A percentile compares a stretch with the other conserved stretches of the same genome.
Conservation (phyloP, 2,797 vertebrate genomes). For the Arctocebus calabarensis region DNA sequence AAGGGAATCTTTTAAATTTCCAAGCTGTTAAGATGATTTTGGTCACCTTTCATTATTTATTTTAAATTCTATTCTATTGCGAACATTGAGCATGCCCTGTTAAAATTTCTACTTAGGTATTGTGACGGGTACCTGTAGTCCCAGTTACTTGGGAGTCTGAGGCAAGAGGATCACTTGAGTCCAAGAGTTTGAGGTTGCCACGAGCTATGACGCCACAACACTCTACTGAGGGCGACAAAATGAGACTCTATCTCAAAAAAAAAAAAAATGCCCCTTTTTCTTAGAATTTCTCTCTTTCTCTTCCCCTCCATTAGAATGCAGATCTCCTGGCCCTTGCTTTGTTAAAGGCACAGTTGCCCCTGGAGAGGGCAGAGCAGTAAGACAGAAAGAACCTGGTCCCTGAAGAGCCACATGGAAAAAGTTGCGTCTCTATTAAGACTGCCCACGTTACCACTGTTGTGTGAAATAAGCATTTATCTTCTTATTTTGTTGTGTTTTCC, state of each 20-base stretch:
- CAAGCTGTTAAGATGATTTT: conserved; percentile 15
- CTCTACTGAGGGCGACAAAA: too few species aligned
- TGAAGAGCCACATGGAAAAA: background rate
- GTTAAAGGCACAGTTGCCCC: background rate
- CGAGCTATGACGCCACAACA: too few species aligned
- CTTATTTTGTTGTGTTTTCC: background rate
- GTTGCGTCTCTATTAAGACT: background rate
- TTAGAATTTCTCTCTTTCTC: background rate
- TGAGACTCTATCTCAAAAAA: background rate
- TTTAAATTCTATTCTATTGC: conserved; percentile 20
- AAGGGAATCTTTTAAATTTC: conserved; percentile 3
- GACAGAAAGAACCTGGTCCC: background rate
- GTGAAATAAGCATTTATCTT: background rate
- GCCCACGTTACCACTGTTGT: background rate
- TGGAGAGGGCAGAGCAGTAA: background rate
- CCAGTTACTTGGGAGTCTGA: too few species aligned
- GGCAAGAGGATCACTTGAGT: too few species aligned
- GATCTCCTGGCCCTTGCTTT: background rate
- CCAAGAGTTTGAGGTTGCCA: too few species aligned
- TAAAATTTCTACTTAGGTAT: background rate
- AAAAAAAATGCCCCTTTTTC: background rate
- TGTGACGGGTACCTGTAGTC: too few species aligned
- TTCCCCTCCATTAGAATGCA: background rate
- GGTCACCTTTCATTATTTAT: background rate
- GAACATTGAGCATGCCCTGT: background rate